Conservation (phyloP, 1,140 invertebrate species). For the Dermatophagoides farinae region DNA sequence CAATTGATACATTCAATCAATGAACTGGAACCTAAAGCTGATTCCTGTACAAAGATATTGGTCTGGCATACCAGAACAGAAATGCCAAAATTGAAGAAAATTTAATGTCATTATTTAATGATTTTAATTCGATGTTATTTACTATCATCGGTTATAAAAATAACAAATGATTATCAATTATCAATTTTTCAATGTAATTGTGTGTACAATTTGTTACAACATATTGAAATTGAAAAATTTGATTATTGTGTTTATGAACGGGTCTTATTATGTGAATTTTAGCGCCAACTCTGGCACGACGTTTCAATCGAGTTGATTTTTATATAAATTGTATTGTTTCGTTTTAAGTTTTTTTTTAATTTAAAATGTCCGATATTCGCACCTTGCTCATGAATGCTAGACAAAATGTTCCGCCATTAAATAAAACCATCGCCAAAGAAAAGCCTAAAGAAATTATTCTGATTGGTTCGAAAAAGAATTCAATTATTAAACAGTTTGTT, state of each 20-base stretch:
- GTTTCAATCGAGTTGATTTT: not conserved
- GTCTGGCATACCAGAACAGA: slow-evolving; percentile 95
- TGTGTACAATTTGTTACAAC: not conserved
- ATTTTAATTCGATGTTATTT: too few relatives aligned
- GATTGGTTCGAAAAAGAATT: not conserved
- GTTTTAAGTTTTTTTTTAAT: not conserved
- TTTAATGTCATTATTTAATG: too few relatives aligned
- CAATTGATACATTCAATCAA: slow-evolving; percentile 48
- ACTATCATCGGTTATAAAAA: too few relatives aligned
- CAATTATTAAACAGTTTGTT: not conserved
- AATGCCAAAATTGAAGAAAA: slow-evolving; percentile 44
- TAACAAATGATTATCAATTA: too few relatives aligned
- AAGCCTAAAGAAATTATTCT: not conserved
- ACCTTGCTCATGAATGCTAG: not conserved
- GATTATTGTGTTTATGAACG: not conserved
- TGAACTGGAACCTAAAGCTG: slow-evolving; percentile 67
- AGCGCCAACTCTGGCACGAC: not conserved
- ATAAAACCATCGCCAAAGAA: not conserved
- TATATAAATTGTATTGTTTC: too few relatives aligned
- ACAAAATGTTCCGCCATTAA: not conserved
- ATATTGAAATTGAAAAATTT: not conserved
- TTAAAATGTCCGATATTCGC: not conserved
- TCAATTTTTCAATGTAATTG: not conserved
- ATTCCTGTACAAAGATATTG: slow-evolving; percentile 67
- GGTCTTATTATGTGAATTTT: not conserved